These are phyloP conservation scores for Chiloscyllium punctatum DNA, from an alignment of 2,797 vertebrate genomes.

Conservation along the genomic window DNA sequence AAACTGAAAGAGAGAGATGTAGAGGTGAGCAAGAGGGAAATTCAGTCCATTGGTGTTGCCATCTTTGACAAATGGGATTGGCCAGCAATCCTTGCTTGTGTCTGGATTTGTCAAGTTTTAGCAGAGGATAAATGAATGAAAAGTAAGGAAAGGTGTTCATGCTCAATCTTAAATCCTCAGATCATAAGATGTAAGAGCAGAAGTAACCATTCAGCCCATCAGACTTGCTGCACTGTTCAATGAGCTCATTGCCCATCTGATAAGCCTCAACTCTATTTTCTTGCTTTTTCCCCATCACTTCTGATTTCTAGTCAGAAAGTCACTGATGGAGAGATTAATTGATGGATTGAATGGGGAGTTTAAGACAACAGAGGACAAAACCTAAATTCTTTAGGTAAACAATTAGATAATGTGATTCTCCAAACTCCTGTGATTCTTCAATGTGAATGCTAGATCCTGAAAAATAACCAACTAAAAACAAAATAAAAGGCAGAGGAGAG, in stretches of 20 bases:
- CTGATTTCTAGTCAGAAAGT: background rate
- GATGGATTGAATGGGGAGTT: background rate
- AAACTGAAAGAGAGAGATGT: background rate
- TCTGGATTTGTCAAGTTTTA: background rate
- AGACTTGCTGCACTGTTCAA: too few species aligned
- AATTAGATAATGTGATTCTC: background rate
- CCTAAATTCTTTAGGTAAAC: background rate
- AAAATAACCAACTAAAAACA: too few species aligned
- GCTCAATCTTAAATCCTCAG: background rate
- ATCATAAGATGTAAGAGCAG: too few species aligned
- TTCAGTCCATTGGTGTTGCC: background rate
- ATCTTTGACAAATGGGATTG: background rate
- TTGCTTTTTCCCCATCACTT: too few species aligned
- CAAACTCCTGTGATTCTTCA: too few species aligned
- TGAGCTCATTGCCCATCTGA: too few species aligned
- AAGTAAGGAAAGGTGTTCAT: background rate
- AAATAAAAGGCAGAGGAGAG: too few species aligned
- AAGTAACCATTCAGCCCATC: too few species aligned
- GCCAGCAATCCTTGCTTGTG: background rate
- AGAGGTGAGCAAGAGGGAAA: background rate
- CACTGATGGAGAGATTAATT: background rate
- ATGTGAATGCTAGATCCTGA: too few species aligned
- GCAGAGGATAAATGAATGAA: background rate
- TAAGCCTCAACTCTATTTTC: too few species aligned
- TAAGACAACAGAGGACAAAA: background rate